Percentiles rank a stretch among this genome's conserved stretches.
Conservation (phyloP, 1,140 invertebrate species). For the Apolygus lucorum region DNA sequence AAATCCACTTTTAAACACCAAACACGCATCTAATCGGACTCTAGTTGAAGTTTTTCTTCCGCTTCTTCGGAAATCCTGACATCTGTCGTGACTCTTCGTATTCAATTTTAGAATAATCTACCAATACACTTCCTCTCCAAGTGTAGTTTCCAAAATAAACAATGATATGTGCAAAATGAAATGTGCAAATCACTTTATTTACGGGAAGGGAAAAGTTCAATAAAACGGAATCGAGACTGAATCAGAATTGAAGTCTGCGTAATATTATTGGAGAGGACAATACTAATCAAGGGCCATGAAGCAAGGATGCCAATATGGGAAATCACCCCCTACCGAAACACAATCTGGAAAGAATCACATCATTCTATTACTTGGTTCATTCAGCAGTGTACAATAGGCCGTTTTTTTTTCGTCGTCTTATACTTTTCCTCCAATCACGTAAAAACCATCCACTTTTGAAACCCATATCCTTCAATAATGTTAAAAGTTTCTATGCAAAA, state of each 20-base stretch:
- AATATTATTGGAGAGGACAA: conserved; percentile 1
- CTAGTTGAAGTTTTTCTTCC: no score
- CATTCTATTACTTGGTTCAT: conserved; percentile 5
- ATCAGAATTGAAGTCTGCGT: neutral
- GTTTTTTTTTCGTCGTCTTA: neutral
- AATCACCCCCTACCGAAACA: neutral
- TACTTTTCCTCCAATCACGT: conserved; percentile 7
- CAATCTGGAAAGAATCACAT: conserved; percentile 3
- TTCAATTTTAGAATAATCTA: no score
- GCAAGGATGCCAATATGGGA: neutral
- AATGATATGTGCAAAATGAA: no score
- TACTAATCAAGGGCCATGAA: neutral
- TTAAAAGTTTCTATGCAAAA: conserved; percentile 16
- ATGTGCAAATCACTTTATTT: no score
- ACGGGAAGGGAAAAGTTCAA: neutral
- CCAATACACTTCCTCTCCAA: no score
- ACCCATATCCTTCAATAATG: conserved; percentile 10
- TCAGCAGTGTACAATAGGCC: neutral
- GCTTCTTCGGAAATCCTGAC: no score
- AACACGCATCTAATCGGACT: no score
- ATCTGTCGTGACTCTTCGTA: no score
- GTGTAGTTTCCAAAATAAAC: no score
- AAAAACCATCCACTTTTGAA: conserved; percentile 6
- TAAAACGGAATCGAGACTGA: neutral
- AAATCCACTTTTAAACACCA: no score